Evolutionary conservation across 1,140 invertebrate species (phyloP).

Genomic region (Antheraea mylitta): DNA sequence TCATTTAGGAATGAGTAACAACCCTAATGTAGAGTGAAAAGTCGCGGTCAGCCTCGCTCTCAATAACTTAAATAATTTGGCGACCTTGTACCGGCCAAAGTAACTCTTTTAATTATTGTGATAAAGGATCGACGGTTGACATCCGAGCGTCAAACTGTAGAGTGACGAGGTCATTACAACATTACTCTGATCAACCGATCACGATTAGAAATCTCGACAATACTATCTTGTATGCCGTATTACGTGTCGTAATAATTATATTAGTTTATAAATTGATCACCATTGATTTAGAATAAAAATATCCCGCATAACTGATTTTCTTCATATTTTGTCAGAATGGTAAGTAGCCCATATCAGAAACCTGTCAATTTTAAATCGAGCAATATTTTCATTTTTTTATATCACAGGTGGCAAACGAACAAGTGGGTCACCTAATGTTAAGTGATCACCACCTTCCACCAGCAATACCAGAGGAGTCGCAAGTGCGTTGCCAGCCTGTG

Average conservation of each 20-base stretch:
- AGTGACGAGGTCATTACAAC: constrained; percentile 29
- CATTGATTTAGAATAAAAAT: not conserved
- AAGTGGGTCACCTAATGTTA: no score
- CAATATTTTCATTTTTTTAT: no score
- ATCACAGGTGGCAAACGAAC: no score
- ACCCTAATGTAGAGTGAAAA: constrained; percentile 47
- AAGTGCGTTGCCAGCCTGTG: no score
- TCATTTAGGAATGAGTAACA: constrained; percentile 9
- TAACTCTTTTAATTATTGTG: constrained; percentile 59
- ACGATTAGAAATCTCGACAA: constrained; percentile 15
- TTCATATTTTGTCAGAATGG: not conserved
- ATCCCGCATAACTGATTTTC: not conserved
- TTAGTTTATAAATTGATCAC: constrained; percentile 1
- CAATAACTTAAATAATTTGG: constrained; percentile 63
- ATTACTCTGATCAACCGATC: constrained; percentile 20
- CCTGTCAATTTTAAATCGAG: not conserved
- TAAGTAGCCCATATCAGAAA: not conserved
- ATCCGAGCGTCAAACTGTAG: constrained; percentile 42
- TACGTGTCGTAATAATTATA: not conserved
- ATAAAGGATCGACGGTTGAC: constrained; percentile 52
- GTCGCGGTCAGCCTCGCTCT: constrained; percentile 51
- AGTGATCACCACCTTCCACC: no score
- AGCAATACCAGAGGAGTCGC: no score
- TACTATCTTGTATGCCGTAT: constrained; percentile 4
- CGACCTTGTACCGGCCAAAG: constrained; percentile 56